These are phyloP conservation scores for Lampropteryx suffumata DNA, from an alignment of 2,888 invertebrate genomes.

Conservation along the genomic window DNA sequence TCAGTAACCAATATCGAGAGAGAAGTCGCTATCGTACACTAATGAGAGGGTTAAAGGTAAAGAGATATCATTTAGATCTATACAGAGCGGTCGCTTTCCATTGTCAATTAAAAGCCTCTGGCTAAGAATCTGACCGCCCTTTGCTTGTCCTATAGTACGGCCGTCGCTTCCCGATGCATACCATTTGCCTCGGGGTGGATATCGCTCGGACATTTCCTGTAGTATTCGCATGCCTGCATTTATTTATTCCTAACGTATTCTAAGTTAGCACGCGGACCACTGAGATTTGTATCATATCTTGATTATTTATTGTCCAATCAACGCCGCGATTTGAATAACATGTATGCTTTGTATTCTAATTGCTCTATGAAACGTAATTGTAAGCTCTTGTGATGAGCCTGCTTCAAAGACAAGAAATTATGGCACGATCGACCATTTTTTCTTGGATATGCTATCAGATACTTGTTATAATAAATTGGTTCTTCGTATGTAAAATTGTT, in stretches of 20 bases:
- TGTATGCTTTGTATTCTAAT: slow-evolving; percentile 32
- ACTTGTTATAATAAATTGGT: slow-evolving; percentile 6
- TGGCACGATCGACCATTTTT: slow-evolving; percentile 1
- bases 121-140: slow-evolving; percentile 71
- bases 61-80: slow-evolving; percentile 59
- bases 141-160: slow-evolving; percentile 71
- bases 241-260: slow-evolving; percentile 59
- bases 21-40: slow-evolving; percentile 43
- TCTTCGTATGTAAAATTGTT: slow-evolving; percentile 30
- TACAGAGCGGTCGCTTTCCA: slow-evolving; percentile 61
- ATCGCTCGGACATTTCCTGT: slow-evolving; percentile 75
- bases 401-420: slow-evolving; percentile 4
- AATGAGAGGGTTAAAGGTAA: slow-evolving; percentile 67
- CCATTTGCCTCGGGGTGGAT: slow-evolving; percentile 71
- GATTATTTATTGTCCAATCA: slow-evolving; percentile 47
- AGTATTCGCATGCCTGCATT: slow-evolving; percentile 66
- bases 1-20: slow-evolving; percentile 40
- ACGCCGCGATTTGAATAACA: slow-evolving; percentile 42
- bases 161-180: slow-evolving; percentile 72
- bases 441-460: slow-evolving; percentile 1
- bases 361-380: background rate
- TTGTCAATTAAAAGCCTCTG: slow-evolving; percentile 77
- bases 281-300: slow-evolving; percentile 58
- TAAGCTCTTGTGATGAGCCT: slow-evolving; percentile 3
- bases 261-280: slow-evolving; percentile 60